phyloP scores from a whole-genome alignment of 2,888 invertebrate genomes.

The Latrodectus elegans region DNA sequence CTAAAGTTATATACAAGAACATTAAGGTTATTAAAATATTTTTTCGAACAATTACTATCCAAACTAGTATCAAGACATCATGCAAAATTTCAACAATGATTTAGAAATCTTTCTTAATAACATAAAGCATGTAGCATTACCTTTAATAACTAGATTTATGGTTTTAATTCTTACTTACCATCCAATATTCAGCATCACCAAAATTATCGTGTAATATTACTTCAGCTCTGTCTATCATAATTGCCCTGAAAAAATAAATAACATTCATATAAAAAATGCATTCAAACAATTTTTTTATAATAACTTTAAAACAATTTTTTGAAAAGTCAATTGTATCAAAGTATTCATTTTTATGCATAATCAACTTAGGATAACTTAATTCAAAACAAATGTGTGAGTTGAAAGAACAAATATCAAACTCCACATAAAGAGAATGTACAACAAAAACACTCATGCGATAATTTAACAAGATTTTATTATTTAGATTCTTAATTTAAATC shows the following conservation, averaged over 20 bases:
- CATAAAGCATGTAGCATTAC: neutral
- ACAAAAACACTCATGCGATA: no score
- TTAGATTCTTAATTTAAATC: no score
- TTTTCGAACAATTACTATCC: neutral
- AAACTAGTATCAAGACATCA: neutral
- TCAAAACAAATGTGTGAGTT: no score
- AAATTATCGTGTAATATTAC: constrained; percentile 90
- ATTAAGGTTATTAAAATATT: neutral
- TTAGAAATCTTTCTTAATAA: neutral
- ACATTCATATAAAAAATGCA: constrained; percentile 22
- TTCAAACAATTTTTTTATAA: no score
- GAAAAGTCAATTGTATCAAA: no score
- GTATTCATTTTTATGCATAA: no score
- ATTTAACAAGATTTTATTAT: no score
- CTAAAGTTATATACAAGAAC: no score
- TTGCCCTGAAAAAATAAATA: constrained; percentile 76
- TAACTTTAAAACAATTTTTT: no score
- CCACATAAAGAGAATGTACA: no score
- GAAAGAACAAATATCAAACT: no score
- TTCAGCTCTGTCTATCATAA: constrained; percentile 88
- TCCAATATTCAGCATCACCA: constrained; percentile 89
- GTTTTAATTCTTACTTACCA: constrained; percentile 78
- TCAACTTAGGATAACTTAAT: no score
- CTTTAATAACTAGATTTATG: neutral
- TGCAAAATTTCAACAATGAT: neutral